Conservation (phyloP, 2,113 vertebrate genomes). For the Lepidothrix coronata region DNA sequence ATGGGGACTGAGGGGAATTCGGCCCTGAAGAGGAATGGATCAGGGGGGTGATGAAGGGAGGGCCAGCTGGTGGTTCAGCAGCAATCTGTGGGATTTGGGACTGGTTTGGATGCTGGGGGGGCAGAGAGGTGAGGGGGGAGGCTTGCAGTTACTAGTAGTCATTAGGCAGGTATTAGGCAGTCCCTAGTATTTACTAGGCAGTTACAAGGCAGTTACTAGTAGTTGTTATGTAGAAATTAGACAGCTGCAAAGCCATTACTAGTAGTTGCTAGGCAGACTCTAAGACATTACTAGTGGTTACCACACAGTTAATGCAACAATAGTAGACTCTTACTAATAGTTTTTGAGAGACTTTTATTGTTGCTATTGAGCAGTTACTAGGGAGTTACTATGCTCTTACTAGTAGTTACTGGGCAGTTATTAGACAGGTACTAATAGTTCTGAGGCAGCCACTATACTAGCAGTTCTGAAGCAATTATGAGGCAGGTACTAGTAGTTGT, state of each 20-base stretch:
- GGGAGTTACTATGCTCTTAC: background rate
- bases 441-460: background rate
- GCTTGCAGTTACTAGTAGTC: background rate
- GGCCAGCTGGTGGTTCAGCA: rapidly evolving
- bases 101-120: rapidly evolving
- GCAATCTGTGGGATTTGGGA: background rate
- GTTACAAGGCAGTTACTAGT: background rate
- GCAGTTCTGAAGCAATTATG: background rate
- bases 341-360: background rate
- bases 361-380: too few species aligned
- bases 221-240: too few species aligned
- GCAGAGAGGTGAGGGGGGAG: background rate
- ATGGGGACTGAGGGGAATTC: rapidly evolving
- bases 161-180: background rate
- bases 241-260: too few species aligned
- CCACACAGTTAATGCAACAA: background rate
- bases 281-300: background rate
- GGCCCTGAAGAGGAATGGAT: background rate
- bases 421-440: background rate
- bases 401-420: background rate
- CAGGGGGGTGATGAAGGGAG: rapidly evolving
- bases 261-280: background rate
- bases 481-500: background rate
- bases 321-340: background rate
- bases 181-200: background rate